Base-by-base conservation (phyloP, 35 echinoderm and acorn worm genomes). In the Nesometra sesokonis region DNA sequence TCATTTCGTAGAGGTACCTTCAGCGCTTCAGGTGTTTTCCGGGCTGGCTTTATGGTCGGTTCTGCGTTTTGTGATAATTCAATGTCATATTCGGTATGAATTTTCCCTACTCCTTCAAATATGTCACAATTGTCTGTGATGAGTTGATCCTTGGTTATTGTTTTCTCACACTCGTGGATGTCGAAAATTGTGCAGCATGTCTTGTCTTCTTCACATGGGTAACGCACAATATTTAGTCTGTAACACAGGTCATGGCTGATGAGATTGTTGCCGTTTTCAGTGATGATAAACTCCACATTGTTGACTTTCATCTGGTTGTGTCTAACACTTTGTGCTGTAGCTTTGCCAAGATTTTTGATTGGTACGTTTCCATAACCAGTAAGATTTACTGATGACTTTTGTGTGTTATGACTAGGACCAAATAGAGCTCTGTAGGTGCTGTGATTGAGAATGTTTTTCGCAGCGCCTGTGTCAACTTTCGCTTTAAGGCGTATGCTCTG, bases 81-180 rank as follows among this genome's bases (percentile, higher is more conserved):
- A 23, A 89, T 89, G 37, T 31, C 38, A 47, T 89, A 89, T 31
- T 89, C 79, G 21, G 3, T 83, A n/a, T 78, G 32, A 21, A 83
- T 83, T 84, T 89, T 89, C 15, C 88, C 88, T 32, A 89, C 67
- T 3, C 88, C 81, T 34, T 82, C 79, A 32, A 84, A 89, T 31
- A 84, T 78, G 27, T 83, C 80, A 38, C 46, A 31, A 36, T 89
- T 84, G 29, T 89, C 87, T 21, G 83, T 57, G 0, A 77, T 84
- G 23, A 89, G 47, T 83, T 89, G 1, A 31, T 23, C 30, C 36
- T 89, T 84, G 31, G 77, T 78, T 7, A 32, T 32, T 21, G 29
- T 21, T 0, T 39, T 80, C 21, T 34, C n/a, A 27, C 86, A 27
- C 37, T 88, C 85, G 13, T 40, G 3, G 11, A 86, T 86, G 57